Base-by-base conservation (phyloP, 2,113 vertebrate species). In the Hydrolagus affinis region DNA sequence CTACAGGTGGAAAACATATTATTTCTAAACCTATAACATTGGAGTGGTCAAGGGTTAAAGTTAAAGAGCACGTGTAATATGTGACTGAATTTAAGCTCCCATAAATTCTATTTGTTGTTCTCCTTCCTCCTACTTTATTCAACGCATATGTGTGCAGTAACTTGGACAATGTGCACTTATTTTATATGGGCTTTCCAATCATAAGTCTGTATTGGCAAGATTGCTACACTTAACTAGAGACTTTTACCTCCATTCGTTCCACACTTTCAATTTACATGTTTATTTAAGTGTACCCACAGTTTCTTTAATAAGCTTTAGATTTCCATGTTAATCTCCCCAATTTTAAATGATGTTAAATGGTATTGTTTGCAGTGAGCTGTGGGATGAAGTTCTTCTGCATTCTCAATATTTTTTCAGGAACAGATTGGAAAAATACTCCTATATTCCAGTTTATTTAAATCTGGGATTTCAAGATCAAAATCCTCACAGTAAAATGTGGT, bases 351-450 rank as follows among this genome's bases (percentile, higher is more conserved):
- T 64, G 23, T 83, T 66, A 83, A 83, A 14, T 32, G 23, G 66
- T 66, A 66, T 17, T 83, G 30, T 83, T 83, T 66, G 17, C 11
- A 19, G 78, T 66, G 17, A 10, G 9, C 19, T 60, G 19, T 11
- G 11, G 19, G 25, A 8, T 28, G 60, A 25, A 32, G 72, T 74
- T 68, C 78, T 83, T 64, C 60, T 66, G 66, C 25, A 66, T 83
- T 62, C 62, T 83, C 64, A 64, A 80, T 83, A 83, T 83, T 83
- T 83, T 83, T 66, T 30, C 78, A 83, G 28, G 62, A 11, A 83
- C 25, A 60, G 60, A 11, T 28, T 66, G 66, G 64, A 28, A 83
- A 83, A 66, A 62, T 68, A 64, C 60, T 83, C 78, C 62, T 66
- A 64, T 66, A 83, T 66, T 83, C 62, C 60, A 66, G 19, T 83